These are phyloP conservation scores for Sebastes hubbsi DNA, from an alignment of 2,797 vertebrate species.

Conservation along the genomic window DNA sequence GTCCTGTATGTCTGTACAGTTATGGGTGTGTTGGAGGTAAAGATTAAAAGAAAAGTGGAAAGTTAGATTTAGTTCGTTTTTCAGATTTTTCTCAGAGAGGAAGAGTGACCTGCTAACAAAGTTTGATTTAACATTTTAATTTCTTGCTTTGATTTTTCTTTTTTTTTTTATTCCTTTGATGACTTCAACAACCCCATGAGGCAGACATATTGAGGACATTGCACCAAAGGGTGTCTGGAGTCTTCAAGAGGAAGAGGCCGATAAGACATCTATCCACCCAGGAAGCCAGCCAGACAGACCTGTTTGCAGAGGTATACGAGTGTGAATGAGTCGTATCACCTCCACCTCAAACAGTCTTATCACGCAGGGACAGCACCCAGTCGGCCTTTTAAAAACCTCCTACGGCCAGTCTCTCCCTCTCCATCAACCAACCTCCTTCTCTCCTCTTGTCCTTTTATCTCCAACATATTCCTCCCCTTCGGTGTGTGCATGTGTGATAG, in stretches of 20 bases:
- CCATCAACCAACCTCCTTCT: slow-evolving; percentile 6
- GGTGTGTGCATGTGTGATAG: slow-evolving; percentile 19
- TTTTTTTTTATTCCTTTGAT: slow-evolving; percentile 34
- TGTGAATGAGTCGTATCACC: slow-evolving; percentile 45
- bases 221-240: slow-evolving; percentile 20
- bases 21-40: not conserved
- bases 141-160: slow-evolving; percentile 31
- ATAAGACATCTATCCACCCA: slow-evolving; percentile 42
- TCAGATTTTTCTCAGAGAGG: slow-evolving; percentile 7
- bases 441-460: slow-evolving; percentile 32
- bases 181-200: slow-evolving; percentile 15
- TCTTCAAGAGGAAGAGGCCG: slow-evolving; percentile 3
- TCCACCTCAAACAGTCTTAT: slow-evolving; percentile 63
- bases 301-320: slow-evolving; percentile 33
- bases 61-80: not conserved
- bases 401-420: slow-evolving; percentile 15
- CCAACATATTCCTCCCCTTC: slow-evolving; percentile 3
- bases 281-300: slow-evolving; percentile 20
- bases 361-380: slow-evolving; percentile 54
- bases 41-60: slow-evolving; percentile 3
- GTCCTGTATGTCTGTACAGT: not conserved
- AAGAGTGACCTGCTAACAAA: slow-evolving; percentile 4
- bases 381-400: slow-evolving; percentile 50
- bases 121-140: slow-evolving; percentile 48
- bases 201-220: slow-evolving; percentile 21